Percentiles rank a stretch among this genome's conserved stretches.
Evolutionary conservation across 2,888 invertebrate genomes (phyloP).

Genomic region (Caenorhabditis auriculariae): DNA sequence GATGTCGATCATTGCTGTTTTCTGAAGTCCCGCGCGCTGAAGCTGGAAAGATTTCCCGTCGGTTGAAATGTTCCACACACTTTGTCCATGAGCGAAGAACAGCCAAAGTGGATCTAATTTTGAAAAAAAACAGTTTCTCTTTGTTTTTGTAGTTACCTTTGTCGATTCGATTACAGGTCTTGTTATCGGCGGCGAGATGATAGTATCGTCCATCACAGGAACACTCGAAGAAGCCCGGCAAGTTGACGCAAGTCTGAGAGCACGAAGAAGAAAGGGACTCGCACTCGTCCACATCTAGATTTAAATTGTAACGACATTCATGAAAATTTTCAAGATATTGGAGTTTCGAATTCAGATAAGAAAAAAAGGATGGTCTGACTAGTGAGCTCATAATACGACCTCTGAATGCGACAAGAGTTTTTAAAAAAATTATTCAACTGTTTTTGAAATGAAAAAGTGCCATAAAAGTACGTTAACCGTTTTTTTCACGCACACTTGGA

Average conservation of each 20-base stretch:
- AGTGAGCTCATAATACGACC: too few species aligned
- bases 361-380: too few species aligned
- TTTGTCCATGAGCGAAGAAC: conserved; percentile 82
- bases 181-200: conserved; percentile 77
- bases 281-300: conserved; percentile 84
- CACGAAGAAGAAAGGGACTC: conserved; percentile 67
- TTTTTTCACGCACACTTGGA: too few species aligned
- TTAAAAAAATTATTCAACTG: too few species aligned
- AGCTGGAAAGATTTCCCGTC: conserved; percentile 87
- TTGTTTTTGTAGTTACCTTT: conserved; percentile 21
- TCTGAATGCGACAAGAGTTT: too few species aligned
- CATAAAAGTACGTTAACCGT: too few species aligned
- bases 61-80: conserved; percentile 89
- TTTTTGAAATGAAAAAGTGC: too few species aligned
- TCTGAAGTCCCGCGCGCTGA: conserved; percentile 85
- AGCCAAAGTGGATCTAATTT: conserved; percentile 64
- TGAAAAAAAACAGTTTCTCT: too few species aligned
- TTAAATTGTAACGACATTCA: conserved; percentile 3
- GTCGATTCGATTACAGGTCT: conserved; percentile 82
- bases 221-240: conserved; percentile 90
- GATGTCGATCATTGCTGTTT: conserved; percentile 92
- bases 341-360: too few species aligned
- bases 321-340: too few species aligned
- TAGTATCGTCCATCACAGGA: conserved; percentile 90
- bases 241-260: conserved; percentile 89